Evolutionary conservation across 2,888 invertebrate genomes (phyloP).

Genomic region (Patella ulyssiponensis): DNA sequence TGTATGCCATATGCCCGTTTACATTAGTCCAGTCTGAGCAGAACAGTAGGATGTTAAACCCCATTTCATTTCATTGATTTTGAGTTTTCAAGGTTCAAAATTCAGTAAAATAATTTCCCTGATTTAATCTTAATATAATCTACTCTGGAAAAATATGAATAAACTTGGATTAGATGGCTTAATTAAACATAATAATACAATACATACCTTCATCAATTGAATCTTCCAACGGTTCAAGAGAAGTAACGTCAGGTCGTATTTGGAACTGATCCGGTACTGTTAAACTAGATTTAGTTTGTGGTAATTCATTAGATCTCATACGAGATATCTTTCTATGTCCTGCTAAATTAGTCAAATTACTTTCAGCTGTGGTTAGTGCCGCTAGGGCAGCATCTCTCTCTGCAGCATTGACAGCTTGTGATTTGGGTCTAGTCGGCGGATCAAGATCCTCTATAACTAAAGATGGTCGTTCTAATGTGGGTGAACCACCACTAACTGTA

Average conservation of each 20-base stretch:
- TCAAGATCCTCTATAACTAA: constrained; percentile 64
- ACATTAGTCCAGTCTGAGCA: too few species aligned
- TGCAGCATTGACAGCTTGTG: constrained; percentile 40
- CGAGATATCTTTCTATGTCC: neutral
- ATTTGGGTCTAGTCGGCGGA: constrained; percentile 59
- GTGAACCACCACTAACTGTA: constrained; percentile 84
- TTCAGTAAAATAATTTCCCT: too few species aligned
- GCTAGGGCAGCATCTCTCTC: constrained; percentile 40
- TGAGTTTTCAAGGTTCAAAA: too few species aligned
- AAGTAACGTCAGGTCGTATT: neutral
- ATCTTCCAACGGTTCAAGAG: neutral
- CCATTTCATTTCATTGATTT: too few species aligned
- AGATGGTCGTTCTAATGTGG: constrained; percentile 58
- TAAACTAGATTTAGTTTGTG: constrained; percentile 7
- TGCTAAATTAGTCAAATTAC: constrained; percentile 8
- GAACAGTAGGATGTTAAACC: too few species aligned
- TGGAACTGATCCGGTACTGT: constrained; percentile 4
- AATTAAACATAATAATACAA: too few species aligned
- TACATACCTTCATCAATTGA: too few species aligned
- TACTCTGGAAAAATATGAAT: too few species aligned
- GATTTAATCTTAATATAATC: too few species aligned
- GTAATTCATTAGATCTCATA: neutral
- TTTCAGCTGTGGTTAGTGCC: constrained; percentile 24
- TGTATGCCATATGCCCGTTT: too few species aligned
- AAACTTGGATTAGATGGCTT: too few species aligned